Evolutionary conservation across 2,113 vertebrate species (phyloP).

Genomic region (Tautogolabrus adspersus): DNA sequence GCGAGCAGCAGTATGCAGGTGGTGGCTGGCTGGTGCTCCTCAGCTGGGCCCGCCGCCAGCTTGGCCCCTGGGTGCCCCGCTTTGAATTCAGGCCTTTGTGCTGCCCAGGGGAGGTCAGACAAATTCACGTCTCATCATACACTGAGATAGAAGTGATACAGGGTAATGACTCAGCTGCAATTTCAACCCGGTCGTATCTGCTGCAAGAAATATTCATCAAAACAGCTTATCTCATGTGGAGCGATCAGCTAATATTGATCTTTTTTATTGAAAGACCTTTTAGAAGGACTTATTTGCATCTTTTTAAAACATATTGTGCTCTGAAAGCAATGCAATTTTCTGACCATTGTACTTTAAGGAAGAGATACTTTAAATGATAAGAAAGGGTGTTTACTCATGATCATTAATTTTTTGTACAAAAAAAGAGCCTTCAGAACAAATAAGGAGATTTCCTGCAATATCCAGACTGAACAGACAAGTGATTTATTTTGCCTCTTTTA

Average conservation of each 20-base stretch:
- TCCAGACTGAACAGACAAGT: too few relatives aligned
- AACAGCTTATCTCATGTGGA: constrained; percentile 21
- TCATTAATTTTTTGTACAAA: background rate
- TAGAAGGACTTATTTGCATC: background rate
- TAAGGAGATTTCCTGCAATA: background rate
- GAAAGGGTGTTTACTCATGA: too few relatives aligned
- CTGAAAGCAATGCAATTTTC: background rate
- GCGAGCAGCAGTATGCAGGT: constrained; percentile 79
- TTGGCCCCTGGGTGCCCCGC: constrained; percentile 76
- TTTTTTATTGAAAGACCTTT: background rate
- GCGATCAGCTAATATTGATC: constrained; percentile 15
- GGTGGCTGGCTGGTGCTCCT: constrained; percentile 79
- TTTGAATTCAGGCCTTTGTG: constrained; percentile 82
- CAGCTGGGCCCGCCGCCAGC: constrained; percentile 78
- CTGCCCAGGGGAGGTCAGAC: constrained; percentile 71
- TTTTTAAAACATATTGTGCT: background rate
- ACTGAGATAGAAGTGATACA: constrained; percentile 70
- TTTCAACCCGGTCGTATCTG: constrained; percentile 60
- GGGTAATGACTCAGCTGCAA: constrained; percentile 80
- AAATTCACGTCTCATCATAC: constrained; percentile 79
- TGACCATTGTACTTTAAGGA: background rate
- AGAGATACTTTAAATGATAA: too few relatives aligned
- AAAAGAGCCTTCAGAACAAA: background rate
- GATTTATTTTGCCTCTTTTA: background rate
- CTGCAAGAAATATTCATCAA: constrained; percentile 43